phyloP scores from a whole-genome alignment of 2,797 vertebrate species.

The Poeciliopsis gracilis region DNA sequence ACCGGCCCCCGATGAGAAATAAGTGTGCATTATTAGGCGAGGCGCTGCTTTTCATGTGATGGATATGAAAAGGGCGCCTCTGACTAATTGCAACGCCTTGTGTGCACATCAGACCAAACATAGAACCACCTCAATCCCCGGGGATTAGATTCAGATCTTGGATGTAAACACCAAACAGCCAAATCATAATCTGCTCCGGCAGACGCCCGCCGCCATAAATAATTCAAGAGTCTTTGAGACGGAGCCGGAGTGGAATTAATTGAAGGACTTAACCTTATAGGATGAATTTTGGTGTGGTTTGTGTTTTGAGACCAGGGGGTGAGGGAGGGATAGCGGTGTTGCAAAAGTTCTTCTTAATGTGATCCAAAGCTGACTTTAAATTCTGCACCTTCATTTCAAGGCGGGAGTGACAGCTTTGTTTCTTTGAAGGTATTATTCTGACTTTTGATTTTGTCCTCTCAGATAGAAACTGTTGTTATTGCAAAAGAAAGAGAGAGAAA shows the following conservation, averaged over 20 bases:
- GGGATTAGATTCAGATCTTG: slow-evolving; percentile 74
- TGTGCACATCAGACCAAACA: slow-evolving; percentile 64
- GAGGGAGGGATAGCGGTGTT: slow-evolving; percentile 19
- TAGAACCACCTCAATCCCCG: slow-evolving; percentile 56
- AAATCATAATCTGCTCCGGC: slow-evolving; percentile 71
- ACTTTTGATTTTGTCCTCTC: slow-evolving; percentile 24
- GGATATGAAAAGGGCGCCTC: slow-evolving; percentile 66
- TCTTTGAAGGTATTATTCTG: slow-evolving; percentile 25
- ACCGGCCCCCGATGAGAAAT: slow-evolving; percentile 5
- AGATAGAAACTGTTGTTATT: slow-evolving; percentile 36
- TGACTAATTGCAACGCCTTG: slow-evolving; percentile 57
- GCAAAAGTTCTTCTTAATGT: slow-evolving; percentile 46
- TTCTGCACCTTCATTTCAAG: slow-evolving; percentile 15
- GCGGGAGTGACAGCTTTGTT: slow-evolving; percentile 16
- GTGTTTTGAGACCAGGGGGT: too few species aligned
- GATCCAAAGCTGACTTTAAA: slow-evolving; percentile 41
- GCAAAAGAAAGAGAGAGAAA: slow-evolving; percentile 23
- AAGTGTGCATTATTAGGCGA: slow-evolving; percentile 47
- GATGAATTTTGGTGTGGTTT: slow-evolving; percentile 28
- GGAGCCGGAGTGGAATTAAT: slow-evolving; percentile 70
- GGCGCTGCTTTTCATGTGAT: slow-evolving; percentile 43
- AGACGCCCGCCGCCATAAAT: slow-evolving; percentile 64
- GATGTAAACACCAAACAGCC: slow-evolving; percentile 72
- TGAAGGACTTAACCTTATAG: slow-evolving; percentile 59
- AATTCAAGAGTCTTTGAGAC: slow-evolving; percentile 68